Evolutionary conservation across 2,888 invertebrate genomes (phyloP), one percentile per base, ranked within the genome.

Genomic region (Pedicia rivosa): DNA sequence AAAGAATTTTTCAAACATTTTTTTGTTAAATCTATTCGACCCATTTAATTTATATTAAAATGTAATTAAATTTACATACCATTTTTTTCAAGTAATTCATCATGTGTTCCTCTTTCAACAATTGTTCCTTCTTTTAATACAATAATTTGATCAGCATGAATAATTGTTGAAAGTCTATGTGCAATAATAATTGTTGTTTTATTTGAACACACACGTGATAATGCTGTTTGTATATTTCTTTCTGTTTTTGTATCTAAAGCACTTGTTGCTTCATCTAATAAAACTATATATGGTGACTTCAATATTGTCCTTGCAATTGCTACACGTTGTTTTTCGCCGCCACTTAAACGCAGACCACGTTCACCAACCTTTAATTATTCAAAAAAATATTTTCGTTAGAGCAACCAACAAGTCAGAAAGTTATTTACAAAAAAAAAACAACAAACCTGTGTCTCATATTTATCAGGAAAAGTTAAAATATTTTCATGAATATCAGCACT

Each of bases 291-390:
- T 0, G 95, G 95, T 3, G 86, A 72, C 58, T 97, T 97, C 16
- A 98, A 67, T 16, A 98, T 68, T 0, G 95, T 95, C 43, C 97
- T 66, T 0, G 97, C 97, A 44, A 97, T 97, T 1, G 95, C 97
- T 39, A 97, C 88, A 45, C 95, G 69, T 57, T 98, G 97, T 53
- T 98, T 97, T 57, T 97, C 97, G 2, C 97, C 97, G 2, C 97
- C 97, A 55, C 94, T 94, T 41, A 97, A 65, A 43, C 92, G 78
- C 40, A 97, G 62, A 5, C 97, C 97, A 53, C 97, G 68, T 62
- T 97, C 97, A 5, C 97, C 97, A 14, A 97, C 87, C 74, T 81
- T 56, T n/a, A n/a, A n/a, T n/a, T n/a, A n/a, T n/a, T n/a, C n/a
- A n/a, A n/a, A n/a, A n/a, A n/a, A n/a, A n/a, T n/a, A n/a, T n/a